A percentile compares a stretch with the other conserved stretches of the same genome.
phyloP scores from a whole-genome alignment of 2,888 invertebrate genomes.

The Erebia aethiops region DNA sequence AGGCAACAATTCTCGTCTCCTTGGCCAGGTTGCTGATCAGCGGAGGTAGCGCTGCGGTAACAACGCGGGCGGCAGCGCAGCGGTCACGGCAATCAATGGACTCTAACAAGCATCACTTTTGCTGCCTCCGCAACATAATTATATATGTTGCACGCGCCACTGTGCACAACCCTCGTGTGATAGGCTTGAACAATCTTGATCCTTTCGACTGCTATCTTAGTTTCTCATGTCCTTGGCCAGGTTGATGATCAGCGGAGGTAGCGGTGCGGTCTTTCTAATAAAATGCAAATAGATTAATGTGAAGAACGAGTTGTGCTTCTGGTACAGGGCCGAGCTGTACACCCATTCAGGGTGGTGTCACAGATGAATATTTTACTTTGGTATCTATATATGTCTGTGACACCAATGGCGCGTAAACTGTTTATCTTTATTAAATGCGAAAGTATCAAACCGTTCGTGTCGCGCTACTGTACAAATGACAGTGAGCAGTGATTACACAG shows the following conservation, averaged over 20 bases:
- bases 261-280: too few species aligned
- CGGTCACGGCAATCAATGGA: constrained; percentile 23
- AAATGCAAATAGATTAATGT: too few species aligned
- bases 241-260: too few species aligned
- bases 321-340: too few species aligned
- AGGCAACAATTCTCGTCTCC: neutral
- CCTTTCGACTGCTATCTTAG: constrained; percentile 23
- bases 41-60: neutral
- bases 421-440: neutral
- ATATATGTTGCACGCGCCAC: constrained; percentile 61
- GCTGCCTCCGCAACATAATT: constrained; percentile 53
- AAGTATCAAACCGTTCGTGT: constrained; percentile 48
- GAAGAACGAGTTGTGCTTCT: too few species aligned
- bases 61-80: neutral
- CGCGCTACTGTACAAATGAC: constrained; percentile 49
- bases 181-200: constrained; percentile 42
- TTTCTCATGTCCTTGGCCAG: too few species aligned
- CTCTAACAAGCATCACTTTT: constrained; percentile 30
- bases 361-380: too few species aligned
- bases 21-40: neutral
- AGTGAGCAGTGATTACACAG: constrained; percentile 72
- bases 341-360: too few species aligned
- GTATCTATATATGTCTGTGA: too few species aligned
- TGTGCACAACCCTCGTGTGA: constrained; percentile 49
- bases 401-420: too few species aligned